Evolutionary conservation across 2,797 vertebrate species (phyloP).

Genomic region (Lutjanus campechanus): DNA sequence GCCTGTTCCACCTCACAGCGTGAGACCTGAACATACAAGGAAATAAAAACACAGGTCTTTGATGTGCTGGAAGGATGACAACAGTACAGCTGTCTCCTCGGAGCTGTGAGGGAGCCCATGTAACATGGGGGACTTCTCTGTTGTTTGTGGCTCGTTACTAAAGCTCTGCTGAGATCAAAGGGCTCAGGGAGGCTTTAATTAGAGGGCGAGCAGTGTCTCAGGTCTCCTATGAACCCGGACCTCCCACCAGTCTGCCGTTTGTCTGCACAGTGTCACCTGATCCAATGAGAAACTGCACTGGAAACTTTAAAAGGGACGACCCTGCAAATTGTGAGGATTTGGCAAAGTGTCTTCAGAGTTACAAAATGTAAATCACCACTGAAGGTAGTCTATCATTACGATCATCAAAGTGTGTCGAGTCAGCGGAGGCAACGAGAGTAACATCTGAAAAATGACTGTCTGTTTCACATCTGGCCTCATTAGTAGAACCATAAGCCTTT

Average conservation of each 20-base stretch:
- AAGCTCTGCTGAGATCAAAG: constrained; percentile 82
- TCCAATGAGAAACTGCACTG: constrained; percentile 44
- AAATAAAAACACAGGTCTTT: constrained; percentile 73
- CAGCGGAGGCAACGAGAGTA: not conserved
- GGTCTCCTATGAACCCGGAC: constrained; percentile 70
- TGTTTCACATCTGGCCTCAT: constrained; percentile 60
- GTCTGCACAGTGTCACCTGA: constrained; percentile 67
- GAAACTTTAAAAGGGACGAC: constrained; percentile 30
- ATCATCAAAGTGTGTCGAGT: constrained; percentile 33
- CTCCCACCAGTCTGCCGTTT: constrained; percentile 69
- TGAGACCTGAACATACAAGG: constrained; percentile 53
- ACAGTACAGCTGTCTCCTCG: constrained; percentile 71
- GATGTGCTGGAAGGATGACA: constrained; percentile 75
- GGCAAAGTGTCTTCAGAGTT: not conserved
- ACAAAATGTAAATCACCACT: constrained; percentile 18
- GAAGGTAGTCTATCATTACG: constrained; percentile 38
- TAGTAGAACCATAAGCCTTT: constrained; percentile 41
- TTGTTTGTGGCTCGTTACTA: constrained; percentile 75
- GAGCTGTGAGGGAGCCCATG: constrained; percentile 47
- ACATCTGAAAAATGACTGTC: constrained; percentile 33
- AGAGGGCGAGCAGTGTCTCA: constrained; percentile 70
- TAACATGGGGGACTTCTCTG: constrained; percentile 67
- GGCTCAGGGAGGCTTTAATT: constrained; percentile 77
- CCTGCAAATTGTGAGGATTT: constrained; percentile 4
- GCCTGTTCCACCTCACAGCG: constrained; percentile 44